Conservation (phyloP, 2,113 vertebrate genomes). For the Labeo rohita region DNA sequence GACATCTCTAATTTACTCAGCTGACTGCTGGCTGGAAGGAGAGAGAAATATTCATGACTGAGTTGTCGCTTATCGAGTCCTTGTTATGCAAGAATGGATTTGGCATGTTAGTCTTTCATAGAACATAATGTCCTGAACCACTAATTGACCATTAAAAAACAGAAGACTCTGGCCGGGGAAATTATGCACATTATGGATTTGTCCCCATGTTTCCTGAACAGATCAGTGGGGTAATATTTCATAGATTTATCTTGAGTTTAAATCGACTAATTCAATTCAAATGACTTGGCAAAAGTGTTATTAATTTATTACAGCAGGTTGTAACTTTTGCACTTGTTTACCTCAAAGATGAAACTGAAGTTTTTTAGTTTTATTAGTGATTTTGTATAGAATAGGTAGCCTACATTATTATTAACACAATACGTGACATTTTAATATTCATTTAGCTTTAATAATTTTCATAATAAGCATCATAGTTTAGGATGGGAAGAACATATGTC, state of each 20-base stretch:
- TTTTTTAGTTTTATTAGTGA: neutral
- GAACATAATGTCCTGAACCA: slow-evolving; percentile 67
- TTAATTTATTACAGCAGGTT: neutral
- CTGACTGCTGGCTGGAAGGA: slow-evolving; percentile 23
- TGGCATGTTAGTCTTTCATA: slow-evolving; percentile 52
- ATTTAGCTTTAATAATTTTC: neutral
- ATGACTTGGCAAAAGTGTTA: neutral
- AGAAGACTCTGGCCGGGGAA: neutral
- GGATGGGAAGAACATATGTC: neutral
- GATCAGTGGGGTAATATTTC: neutral
- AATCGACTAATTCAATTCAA: neutral
- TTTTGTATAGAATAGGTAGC: neutral
- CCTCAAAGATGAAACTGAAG: neutral
- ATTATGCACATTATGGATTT: neutral
- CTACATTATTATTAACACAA: neutral
- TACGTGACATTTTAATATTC: neutral
- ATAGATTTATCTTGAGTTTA: no score
- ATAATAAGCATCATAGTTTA: neutral
- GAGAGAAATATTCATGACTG: slow-evolving; percentile 37
- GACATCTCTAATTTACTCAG: neutral
- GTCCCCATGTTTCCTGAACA: neutral
- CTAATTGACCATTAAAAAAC: slow-evolving; percentile 41
- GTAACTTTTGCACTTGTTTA: neutral
- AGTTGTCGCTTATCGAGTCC: slow-evolving; percentile 49
- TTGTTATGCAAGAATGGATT: slow-evolving; percentile 60